Base-by-base conservation (phyloP, 2,113 vertebrate species). In the Trochalopteron elliotii region DNA sequence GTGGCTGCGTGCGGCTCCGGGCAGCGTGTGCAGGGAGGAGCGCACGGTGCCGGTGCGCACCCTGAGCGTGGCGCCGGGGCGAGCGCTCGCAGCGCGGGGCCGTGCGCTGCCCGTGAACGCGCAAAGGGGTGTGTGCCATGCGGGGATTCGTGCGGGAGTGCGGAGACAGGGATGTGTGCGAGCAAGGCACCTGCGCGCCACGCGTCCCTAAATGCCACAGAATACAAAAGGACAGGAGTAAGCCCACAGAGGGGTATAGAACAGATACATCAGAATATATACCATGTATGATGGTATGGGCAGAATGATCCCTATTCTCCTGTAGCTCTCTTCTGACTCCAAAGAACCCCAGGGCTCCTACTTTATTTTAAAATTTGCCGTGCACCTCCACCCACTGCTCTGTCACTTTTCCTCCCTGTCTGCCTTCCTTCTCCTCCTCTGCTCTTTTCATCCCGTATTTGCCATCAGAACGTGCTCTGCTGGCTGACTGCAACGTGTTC, bases 381-480 rank as follows among this genome's bases (percentile, higher is more conserved):
- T 85, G 92, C 80, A 57, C 94, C 90, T 95, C 83, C 64, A 4
- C 91, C 94, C 88, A 94, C 83, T 67, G 12, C 82, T 89, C 95
- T 94, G 81, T 72, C 81, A 93, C 69, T 90, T 89, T 96, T 94
- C 81, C 90, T 90, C 88, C 79, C 92, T 85, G 94, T 94, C 96
- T 95, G 87, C 96, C 81, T 90, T 71, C 93, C 86, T 75, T 93
- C 45, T 88, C 87, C 63, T 90, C 93, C 60, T 82, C 93, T 87
- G 87, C 92, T 93, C 91, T 97, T 96, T 97, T 95, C 94, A 88
- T 84, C 92, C 80, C 80, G 8, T 90, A 95, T 96, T 96, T 95
- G 97, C 97, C 96, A 92, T 87, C 87, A 90, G 78, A 97, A 97
- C 25, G 42, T 97, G 97, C 93, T 94, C 94, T 89, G 76, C 93